Percentiles rank a stretch among this genome's conserved stretches.
phyloP scores from a whole-genome alignment of 2,888 invertebrate genomes.

The Hemaris fuciformis region DNA sequence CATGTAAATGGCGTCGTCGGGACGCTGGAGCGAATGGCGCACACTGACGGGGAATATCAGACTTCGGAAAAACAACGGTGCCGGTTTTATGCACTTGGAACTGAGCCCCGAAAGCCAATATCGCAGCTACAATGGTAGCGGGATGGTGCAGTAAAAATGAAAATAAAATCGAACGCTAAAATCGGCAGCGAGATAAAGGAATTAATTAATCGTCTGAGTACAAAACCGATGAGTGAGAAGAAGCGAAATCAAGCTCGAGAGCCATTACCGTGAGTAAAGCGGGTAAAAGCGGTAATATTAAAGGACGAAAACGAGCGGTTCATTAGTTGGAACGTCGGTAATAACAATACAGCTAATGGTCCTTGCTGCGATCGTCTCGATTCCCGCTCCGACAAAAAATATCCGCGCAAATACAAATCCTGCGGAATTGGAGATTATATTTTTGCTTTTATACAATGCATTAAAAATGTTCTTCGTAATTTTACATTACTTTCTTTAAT shows the following conservation, averaged over 20 bases:
- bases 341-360: conserved; percentile 80
- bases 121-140: conserved; percentile 59
- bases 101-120: conserved; percentile 60
- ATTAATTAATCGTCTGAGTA: conserved; percentile 59
- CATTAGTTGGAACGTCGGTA: conserved; percentile 75
- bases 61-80: conserved; percentile 59
- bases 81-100: conserved; percentile 53
- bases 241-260: conserved; percentile 64
- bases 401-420: conserved; percentile 36
- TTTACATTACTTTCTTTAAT: not conserved
- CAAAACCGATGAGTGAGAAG: conserved; percentile 53
- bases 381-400: conserved; percentile 63
- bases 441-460: not conserved
- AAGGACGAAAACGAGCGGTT: conserved; percentile 77
- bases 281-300: conserved; percentile 70
- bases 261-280: conserved; percentile 64
- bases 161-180: conserved; percentile 47
- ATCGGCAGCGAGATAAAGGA: conserved; percentile 47
- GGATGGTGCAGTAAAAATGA: conserved; percentile 55
- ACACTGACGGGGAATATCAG: conserved; percentile 54
- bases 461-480: not conserved
- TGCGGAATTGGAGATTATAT: conserved; percentile 6
- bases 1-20: conserved; percentile 64
- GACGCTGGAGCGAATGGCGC: conserved; percentile 48
- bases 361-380: conserved; percentile 65